A percentile compares a stretch with the other conserved stretches of the same genome.
These are phyloP conservation scores for Caracal caracal DNA, from an alignment of 2,113 vertebrate genomes.

Conservation along the genomic window DNA sequence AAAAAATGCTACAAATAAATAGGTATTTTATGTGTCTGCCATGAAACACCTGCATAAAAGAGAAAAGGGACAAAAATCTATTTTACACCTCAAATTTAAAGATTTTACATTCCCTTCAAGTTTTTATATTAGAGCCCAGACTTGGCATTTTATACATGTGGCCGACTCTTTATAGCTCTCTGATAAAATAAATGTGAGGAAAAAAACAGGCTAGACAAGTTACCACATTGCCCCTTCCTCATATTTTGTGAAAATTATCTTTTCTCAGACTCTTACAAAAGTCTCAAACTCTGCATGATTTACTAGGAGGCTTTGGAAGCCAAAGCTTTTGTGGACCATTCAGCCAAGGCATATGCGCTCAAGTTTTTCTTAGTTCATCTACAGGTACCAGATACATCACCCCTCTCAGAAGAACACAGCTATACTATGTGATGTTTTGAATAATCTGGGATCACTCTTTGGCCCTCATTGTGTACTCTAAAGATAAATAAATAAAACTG, in stretches of 20 bases:
- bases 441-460: neutral
- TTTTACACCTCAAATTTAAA: constrained; percentile 70
- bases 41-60: constrained; percentile 71
- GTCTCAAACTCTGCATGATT: constrained; percentile 42
- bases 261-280: constrained; percentile 45
- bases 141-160: neutral
- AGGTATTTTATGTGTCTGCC: constrained; percentile 64
- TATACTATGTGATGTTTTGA: neutral
- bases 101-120: constrained; percentile 68
- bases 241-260: constrained; percentile 45
- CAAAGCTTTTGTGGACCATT: constrained; percentile 43
- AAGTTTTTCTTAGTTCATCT: neutral
- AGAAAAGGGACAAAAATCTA: constrained; percentile 71
- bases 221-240: constrained; percentile 14
- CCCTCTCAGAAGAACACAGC: neutral
- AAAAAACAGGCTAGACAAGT: neutral
- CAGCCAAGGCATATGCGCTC: constrained; percentile 24
- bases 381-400: neutral
- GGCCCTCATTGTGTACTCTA: neutral
- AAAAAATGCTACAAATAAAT: constrained; percentile 41
- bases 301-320: constrained; percentile 40
- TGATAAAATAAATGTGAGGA: constrained; percentile 53
- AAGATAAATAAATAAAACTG: neutral
- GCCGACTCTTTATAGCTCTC: constrained; percentile 28
- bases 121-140: constrained; percentile 70